Conservation (phyloP, 2,113 vertebrate species). For the Tupaia chinensis region DNA sequence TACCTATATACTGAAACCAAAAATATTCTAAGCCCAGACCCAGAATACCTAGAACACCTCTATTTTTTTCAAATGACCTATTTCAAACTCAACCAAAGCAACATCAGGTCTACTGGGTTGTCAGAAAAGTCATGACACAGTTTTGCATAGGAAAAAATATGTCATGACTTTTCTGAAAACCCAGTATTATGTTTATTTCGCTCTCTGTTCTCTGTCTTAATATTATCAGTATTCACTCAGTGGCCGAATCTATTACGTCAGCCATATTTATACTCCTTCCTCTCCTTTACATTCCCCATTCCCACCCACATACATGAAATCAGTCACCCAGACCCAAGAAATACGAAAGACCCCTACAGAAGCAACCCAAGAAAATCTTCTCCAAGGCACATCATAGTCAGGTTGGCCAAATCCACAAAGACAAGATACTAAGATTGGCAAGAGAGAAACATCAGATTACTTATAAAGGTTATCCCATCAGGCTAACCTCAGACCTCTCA, state of each 20-base stretch:
- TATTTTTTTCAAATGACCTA: background rate
- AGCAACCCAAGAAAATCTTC: no score
- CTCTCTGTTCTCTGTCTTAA: background rate
- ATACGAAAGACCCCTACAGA: no score
- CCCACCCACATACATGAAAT: background rate
- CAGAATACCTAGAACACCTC: background rate
- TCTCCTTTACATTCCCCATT: background rate
- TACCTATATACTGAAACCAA: background rate
- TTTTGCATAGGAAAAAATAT: no score
- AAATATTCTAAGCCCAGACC: slow-evolving; percentile 25
- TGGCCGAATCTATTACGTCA: background rate
- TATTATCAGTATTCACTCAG: background rate
- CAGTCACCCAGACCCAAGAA: background rate
- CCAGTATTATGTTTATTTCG: background rate
- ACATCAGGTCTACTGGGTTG: background rate
- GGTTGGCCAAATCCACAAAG: no score
- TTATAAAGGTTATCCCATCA: no score
- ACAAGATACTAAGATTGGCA: no score
- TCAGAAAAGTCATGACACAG: no score
- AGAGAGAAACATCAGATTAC: no score
- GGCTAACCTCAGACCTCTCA: no score
- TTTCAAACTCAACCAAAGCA: background rate
- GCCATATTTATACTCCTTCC: background rate
- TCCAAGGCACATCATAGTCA: no score
- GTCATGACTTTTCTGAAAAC: no score